Evolutionary conservation across 2,113 vertebrate genomes (phyloP), one percentile per base, ranked within the genome.

Genomic region (Myocastor coypus): DNA sequence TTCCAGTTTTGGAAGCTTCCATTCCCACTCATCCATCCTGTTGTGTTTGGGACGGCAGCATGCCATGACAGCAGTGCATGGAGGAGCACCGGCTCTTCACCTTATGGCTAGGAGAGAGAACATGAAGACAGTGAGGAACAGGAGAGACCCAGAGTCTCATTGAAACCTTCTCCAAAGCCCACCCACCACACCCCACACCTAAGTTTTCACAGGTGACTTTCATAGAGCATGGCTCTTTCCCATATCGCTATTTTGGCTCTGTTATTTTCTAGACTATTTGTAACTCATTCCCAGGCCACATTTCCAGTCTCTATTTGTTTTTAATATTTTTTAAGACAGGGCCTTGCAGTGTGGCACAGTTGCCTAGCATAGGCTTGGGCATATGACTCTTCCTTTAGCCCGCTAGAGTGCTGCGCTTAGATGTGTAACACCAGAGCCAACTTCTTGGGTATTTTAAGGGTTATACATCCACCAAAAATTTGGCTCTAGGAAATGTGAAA

Each of bases 1-100:
- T 46, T 77, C 73, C 22, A 28, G 42, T 77, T 46, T 30, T 77
- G 42, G 26, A 50, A 28, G 13, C 37, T 73, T 40, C 71, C 20
- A 73, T 13, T 73, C 20, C n/a, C 3, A 26, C 42, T 42, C 26
- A 42, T 28, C 10, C 0, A 22, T 4, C 20, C 37, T 26, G 40
- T 11, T 40, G 37, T 73, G 8, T 40, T 32, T 34, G 32, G 14
- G 66, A 34, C 32, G 3, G 3, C 14, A 69, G 68, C 68, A 17
- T 1, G 2, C 14, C 8, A 1, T 7, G 66, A 69, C 14, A 7
- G 17, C 32, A 69, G 6, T n/a, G 34, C 17, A 6, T 8, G 17
- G 34, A 34, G 68, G 68, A 37, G 17, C 68, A 69, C 8, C 0
- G 17, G 17, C 17, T 37, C 32, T 69, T 69, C 68, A 37, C 30